Evolutionary conservation across 2,797 vertebrate genomes (phyloP).

Genomic region (Eremophila alpestris): DNA sequence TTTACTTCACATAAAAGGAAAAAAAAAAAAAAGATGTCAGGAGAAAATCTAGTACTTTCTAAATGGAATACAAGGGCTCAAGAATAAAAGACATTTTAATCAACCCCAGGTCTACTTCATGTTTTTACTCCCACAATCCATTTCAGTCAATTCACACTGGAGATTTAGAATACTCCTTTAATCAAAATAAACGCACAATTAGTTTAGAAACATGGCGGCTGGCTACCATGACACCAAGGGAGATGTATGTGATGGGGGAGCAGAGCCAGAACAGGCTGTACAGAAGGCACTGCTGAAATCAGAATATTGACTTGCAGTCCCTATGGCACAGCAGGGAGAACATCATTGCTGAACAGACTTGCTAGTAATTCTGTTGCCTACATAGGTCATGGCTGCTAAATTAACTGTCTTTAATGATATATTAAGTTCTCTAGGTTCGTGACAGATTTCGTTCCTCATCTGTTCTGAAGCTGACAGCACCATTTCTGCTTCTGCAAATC

Average conservation of each 20-base stretch:
- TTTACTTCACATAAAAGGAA: background rate
- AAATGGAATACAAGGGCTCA: background rate
- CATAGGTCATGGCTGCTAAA: slow-evolving; percentile 69
- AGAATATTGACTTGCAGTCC: background rate
- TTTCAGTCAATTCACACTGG: background rate
- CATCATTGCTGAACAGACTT: slow-evolving; percentile 26
- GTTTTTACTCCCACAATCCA: background rate
- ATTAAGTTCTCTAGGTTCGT: slow-evolving; percentile 73
- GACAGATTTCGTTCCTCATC: slow-evolving; percentile 70
- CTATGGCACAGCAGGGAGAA: background rate
- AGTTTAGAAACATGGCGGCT: background rate
- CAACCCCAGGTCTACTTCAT: background rate
- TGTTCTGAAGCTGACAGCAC: slow-evolving; percentile 57
- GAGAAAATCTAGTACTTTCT: background rate
- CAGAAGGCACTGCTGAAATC: background rate
- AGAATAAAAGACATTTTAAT: background rate
- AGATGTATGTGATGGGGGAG: background rate
- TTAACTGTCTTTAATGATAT: slow-evolving; percentile 79
- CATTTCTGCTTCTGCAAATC: slow-evolving; percentile 63
- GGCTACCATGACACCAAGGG: background rate
- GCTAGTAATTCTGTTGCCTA: slow-evolving; percentile 69
- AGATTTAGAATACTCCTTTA: background rate
- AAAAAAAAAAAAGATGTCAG: background rate
- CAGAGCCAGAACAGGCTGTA: background rate
- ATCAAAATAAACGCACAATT: background rate